phyloP scores from a whole-genome alignment of 2,113 vertebrate species.

The Pedetes capensis region DNA sequence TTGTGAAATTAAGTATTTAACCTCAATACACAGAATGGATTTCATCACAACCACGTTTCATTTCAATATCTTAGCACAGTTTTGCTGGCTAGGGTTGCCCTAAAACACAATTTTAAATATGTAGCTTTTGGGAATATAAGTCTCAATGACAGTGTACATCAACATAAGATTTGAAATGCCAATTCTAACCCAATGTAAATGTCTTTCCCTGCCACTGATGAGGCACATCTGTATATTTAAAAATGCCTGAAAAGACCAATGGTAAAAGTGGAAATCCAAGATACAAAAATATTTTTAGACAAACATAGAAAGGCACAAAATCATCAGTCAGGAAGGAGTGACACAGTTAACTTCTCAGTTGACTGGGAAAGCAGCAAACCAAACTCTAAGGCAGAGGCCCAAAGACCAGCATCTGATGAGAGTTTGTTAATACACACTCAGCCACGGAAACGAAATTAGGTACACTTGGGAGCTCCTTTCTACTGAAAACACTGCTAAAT shows the following conservation, averaged over 20 bases:
- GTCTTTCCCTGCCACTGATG: background rate
- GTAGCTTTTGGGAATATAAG: background rate
- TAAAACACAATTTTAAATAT: background rate
- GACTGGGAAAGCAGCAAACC: background rate
- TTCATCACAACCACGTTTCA: background rate
- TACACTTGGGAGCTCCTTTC: background rate
- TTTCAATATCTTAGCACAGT: background rate
- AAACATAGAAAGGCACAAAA: constrained; percentile 37
- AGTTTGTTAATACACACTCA: background rate
- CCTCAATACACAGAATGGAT: background rate
- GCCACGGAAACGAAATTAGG: background rate
- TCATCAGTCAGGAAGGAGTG: background rate
- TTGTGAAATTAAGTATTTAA: constrained; percentile 26
- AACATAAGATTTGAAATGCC: background rate
- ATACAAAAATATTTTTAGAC: background rate
- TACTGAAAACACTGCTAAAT: background rate
- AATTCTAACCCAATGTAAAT: background rate
- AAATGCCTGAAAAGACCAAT: background rate
- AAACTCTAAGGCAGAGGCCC: background rate
- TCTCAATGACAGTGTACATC: background rate
- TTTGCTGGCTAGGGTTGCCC: background rate
- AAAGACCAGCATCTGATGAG: background rate
- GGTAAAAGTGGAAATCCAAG: background rate
- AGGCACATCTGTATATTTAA: background rate
- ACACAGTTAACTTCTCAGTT: background rate